Base-by-base conservation (phyloP, 2,888 invertebrate genomes). In the Ennomos erosarius region DNA sequence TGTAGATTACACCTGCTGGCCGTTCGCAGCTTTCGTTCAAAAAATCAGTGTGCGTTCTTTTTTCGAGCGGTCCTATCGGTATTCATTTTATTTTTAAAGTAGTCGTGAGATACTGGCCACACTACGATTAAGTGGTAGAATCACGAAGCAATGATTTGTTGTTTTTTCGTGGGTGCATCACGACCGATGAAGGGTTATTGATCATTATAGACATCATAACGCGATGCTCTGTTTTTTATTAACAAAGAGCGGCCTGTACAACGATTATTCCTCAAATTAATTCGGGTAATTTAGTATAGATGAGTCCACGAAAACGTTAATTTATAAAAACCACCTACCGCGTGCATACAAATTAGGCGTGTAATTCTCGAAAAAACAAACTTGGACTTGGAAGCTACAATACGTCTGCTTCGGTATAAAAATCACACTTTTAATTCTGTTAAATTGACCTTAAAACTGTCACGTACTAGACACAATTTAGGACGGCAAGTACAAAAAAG, bases 1-100 rank as follows among this genome's bases (percentile, higher is more conserved):
- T 88, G 89, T 87, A 81, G 82, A 88, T 83, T 91, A 90, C 91
- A 91, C 91, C 91, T 92, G 91, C 89, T 88, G 83, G 83, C 84
- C 86, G 85, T 87, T 85, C 87, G 90, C 90, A 90, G 90, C 91
- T 89, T 91, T 89, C 85, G 84, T 85, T 88, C 83, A 79, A 85
- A 87, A 90, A 90, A 86, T 86, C 87, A 81, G 78, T 79, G 83
- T 81, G 82, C 79, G 26, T 86, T n/a, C 84, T 82, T 88, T 89
- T 88, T 87, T 86, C 67, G 74, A 78, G 73, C 74, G 81, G 76
- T 78, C 80, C 85, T 78, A 67, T 82, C 74, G 81, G 68, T 87
- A 83, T 85, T 82, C 70, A 69, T 82, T 79, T 85, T 85, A 82
- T 86, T 87, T 87, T 88, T 88, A 81, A 88, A 85, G 89, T 87